Conservation (phyloP, 1,140 invertebrate genomes). For the Lordiphosa clarofinis region DNA sequence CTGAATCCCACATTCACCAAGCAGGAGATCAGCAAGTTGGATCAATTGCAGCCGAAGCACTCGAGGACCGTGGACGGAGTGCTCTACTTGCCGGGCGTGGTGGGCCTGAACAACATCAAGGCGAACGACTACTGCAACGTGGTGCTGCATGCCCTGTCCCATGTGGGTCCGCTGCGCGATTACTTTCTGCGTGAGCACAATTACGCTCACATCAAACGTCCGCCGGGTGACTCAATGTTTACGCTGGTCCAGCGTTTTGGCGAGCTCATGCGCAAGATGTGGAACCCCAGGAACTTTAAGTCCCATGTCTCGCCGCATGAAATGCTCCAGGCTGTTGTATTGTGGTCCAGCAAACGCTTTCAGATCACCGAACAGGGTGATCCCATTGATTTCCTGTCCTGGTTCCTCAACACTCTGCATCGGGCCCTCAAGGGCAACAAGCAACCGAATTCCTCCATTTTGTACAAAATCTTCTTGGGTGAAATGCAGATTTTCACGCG, state of each 20-base stretch:
- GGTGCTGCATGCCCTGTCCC: constrained; percentile 96
- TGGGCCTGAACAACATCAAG: constrained; percentile 99
- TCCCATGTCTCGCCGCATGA: constrained; percentile 99
- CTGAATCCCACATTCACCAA: constrained; percentile 97
- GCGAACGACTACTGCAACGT: constrained; percentile 99
- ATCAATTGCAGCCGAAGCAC: constrained; percentile 89
- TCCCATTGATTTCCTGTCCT: constrained; percentile 97
- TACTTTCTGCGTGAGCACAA: constrained; percentile 97
- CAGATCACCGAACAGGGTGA: constrained; percentile 99
- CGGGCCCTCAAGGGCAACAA: constrained; percentile 92
- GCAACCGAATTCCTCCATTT: constrained; percentile 92
- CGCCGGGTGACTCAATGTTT: constrained; percentile 94
- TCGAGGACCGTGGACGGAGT: constrained; percentile 96
- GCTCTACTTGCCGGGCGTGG: constrained; percentile 97
- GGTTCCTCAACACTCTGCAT: constrained; percentile 97
- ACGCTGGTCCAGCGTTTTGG: constrained; percentile 98
- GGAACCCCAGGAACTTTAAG: constrained; percentile 99
- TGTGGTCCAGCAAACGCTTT: constrained; percentile 98
- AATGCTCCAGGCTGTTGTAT: constrained; percentile 99
- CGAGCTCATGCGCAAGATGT: constrained; percentile 97
- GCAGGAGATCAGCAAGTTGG: constrained; percentile 87
- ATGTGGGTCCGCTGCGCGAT: constrained; percentile 95
- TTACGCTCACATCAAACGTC: constrained; percentile 92
- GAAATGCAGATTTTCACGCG: constrained; percentile 96
- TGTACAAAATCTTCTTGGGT: constrained; percentile 97